Conservation (phyloP, 2,113 vertebrate species). For the Dipodomys spectabilis region DNA sequence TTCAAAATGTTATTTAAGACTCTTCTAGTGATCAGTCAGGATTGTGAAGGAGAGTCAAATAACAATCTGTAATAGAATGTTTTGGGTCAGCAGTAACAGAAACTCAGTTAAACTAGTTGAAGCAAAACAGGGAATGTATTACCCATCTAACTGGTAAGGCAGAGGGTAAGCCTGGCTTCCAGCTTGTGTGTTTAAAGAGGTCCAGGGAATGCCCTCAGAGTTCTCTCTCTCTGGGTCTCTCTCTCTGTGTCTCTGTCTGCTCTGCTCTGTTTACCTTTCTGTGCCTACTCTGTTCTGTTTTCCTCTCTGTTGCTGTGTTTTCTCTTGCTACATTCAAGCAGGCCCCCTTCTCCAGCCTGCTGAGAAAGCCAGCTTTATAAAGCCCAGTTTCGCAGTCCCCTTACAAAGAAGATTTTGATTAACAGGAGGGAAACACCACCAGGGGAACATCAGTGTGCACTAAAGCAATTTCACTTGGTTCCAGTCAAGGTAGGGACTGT, state of each 20-base stretch:
- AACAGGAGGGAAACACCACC: neutral
- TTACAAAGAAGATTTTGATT: conserved; percentile 34
- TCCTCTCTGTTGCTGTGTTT: neutral
- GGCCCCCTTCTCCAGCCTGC: neutral
- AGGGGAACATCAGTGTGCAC: neutral
- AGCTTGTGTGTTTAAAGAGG: neutral
- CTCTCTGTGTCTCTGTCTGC: neutral
- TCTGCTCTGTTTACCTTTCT: neutral
- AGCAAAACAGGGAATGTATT: conserved; percentile 12
- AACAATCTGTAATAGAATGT: conserved; percentile 18
- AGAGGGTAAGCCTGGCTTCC: neutral
- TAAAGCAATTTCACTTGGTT: neutral
- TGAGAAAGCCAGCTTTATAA: neutral
- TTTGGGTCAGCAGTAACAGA: conserved; percentile 9
- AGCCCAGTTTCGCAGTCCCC: neutral
- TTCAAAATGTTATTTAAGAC: neutral
- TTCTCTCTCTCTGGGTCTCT: neutral
- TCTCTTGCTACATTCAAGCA: neutral
- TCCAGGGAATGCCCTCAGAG: neutral
- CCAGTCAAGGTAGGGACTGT: neutral
- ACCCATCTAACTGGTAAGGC: neutral
- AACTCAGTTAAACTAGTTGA: conserved; percentile 19
- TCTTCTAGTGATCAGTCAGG: neutral
- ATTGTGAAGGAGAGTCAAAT: conserved; percentile 18
- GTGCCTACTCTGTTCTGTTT: neutral